These are phyloP conservation scores for Tetragonula carbonaria DNA, from an alignment of 2,888 invertebrate genomes.

Conservation along the genomic window DNA sequence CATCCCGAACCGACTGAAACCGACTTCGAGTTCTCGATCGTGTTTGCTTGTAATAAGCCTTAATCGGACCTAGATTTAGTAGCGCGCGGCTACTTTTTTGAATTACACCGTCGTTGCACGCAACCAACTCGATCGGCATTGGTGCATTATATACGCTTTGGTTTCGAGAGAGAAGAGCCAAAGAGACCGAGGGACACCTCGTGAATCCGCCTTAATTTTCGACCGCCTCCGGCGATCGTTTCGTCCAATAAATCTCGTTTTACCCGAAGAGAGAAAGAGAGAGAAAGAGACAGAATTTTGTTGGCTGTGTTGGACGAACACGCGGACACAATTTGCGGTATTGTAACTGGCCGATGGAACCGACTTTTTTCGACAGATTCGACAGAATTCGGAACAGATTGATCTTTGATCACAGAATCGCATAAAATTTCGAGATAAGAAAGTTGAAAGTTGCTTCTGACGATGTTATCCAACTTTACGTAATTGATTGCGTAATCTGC, in stretches of 20 bases:
- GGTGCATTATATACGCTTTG: conserved; percentile 5
- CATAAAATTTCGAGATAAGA: background rate
- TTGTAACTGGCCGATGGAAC: conserved; percentile 39
- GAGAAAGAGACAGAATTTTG: background rate
- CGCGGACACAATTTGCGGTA: conserved; percentile 50
- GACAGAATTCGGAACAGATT: background rate
- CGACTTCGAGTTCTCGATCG: conserved; percentile 33
- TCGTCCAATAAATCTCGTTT: conserved; percentile 55
- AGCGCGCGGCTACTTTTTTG: conserved; percentile 53
- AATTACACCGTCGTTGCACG: conserved; percentile 67
- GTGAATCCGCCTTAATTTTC: conserved; percentile 61
- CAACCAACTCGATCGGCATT: conserved; percentile 33
- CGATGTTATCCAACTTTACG: background rate
- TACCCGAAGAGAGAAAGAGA: too few species aligned
- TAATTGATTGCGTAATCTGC: too few species aligned
- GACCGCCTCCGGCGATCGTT: conserved; percentile 53
- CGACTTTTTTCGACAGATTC: conserved; percentile 25
- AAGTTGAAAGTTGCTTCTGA: background rate
- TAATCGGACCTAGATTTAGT: conserved; percentile 70
- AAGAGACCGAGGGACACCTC: conserved; percentile 57
- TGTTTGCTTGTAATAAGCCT: conserved; percentile 69
- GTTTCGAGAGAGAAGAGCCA: conserved; percentile 7
- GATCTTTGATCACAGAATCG: background rate
- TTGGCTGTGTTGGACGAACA: conserved; percentile 30
- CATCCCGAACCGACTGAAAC: too few species aligned